Base-by-base conservation (phyloP, 2,113 vertebrate genomes). In the Crypturellus undulatus region DNA sequence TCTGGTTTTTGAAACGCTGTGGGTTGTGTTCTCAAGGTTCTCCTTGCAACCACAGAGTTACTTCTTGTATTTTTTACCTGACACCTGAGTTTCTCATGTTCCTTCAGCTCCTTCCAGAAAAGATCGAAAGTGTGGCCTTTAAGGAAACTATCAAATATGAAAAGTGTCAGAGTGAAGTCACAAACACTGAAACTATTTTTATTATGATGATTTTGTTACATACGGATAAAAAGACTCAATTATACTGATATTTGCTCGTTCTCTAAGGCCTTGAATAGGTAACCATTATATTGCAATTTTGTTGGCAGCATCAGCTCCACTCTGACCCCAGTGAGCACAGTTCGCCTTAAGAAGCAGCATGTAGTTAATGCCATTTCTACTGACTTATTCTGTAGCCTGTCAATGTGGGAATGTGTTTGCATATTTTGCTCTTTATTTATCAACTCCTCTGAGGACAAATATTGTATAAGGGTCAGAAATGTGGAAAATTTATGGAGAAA, bases 11-110 rank as follows among this genome's bases (percentile, higher is more conserved):
- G 65, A 76, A 79, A 56, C 75, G 76, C 79, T 96, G 79, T 90
- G 85, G 72, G 77, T 94, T 93, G 52, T 80, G 70, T 85, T 96
- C 73, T 96, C 90, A 93, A 10, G 25, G 73, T 84, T 93, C 94
- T 81, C 69, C 86, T 72, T 93, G 62, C 52, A 93, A 89, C 85
- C 69, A 86, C 76, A 79, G 79, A 67, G 25, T 88, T 92, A 81
- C 43, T 90, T 94, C 67, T 76, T 54, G 32, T 87, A 32, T 82
- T 93, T 84, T 92, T 94, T 68, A 90, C 40, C 17, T 71, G 34
- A 96, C 93, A 76, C 58, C 47, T 81, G 49, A 72, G 19, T 72
- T 17, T 54, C 25, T 38, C 34, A 30, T 54, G 42, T 90, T 88
- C 79, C 69, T 91, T 86, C 64, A 58, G 68, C 65, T 86, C 83